Evolutionary conservation across 1,140 invertebrate genomes (phyloP), one percentile per base, ranked within the genome.

Genomic region (Drosophila sproati): DNA sequence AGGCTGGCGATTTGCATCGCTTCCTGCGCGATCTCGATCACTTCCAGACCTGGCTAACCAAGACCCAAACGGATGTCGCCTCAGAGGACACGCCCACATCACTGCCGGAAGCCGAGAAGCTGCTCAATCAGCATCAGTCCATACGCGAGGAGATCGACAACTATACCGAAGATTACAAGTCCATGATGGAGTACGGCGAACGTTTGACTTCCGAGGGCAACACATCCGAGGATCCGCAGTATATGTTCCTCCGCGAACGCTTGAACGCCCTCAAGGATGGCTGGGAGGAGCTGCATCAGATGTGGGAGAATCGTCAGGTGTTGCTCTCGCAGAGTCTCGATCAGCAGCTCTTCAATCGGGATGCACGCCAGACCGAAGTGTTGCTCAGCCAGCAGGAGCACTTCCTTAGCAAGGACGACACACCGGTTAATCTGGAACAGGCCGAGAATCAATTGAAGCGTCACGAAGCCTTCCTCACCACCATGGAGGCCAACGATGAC

Each of bases 171-270:
- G 99, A 99, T 92, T 99, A 99, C 92, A 96, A 96, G 76, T 98
- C 98, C 94, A 99, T 99, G 98, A 99, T 99, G 97, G 98, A 99
- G 82, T 99, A 99, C 92, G 99, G 99, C 55, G 98, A 99, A 75
- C 77, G 85, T 0, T 66, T 93, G 29, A 93, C 93, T 29, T 87
- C 96, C 93, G 95, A 96, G 80, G 95, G 95, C 62, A 96, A 95
- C 20, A 97, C 97, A 3, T 96, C 96, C 75, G 96, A 97, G 74
- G 99, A 99, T 94, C 98, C 98, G 60, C 98, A 99, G 93, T 99
- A 99, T 93, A 99, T 99, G 98, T 99, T 99, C 96, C 93, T 99
- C 80, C 95, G 98, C 57, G 98, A 99, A 93, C 95, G 99, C 68
- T 94, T 99, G 68, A 99, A 99, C 94, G 99, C 98, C 1, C 93